Evolutionary conservation across 2,888 invertebrate species (phyloP).

Genomic region (Drosophila robusta): DNA sequence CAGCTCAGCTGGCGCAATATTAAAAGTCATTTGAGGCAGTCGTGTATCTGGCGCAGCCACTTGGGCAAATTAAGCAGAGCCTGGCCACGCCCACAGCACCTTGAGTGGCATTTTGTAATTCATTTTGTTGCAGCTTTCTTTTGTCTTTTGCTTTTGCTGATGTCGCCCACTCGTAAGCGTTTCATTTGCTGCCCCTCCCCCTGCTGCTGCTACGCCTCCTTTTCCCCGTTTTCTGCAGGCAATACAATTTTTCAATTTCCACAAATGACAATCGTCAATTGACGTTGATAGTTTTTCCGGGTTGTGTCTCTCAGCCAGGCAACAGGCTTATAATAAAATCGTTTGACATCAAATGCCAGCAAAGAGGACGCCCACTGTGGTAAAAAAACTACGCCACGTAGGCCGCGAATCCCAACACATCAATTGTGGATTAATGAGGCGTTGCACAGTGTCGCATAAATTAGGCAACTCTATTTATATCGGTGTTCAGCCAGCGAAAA

Average conservation of each 20-base stretch:
- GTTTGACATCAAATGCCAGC: constrained; percentile 58
- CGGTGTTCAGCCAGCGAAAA: constrained; percentile 12
- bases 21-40: constrained; percentile 41
- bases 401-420: constrained; percentile 35
- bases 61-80: constrained; percentile 42
- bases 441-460: constrained; percentile 56
- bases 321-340: constrained; percentile 60
- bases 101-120: constrained; percentile 54
- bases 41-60: constrained; percentile 29
- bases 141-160: constrained; percentile 14
- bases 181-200: constrained; percentile 37
- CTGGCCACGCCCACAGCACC: constrained; percentile 51
- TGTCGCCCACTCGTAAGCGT: constrained; percentile 34
- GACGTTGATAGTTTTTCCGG: constrained; percentile 72
- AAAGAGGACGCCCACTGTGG: constrained; percentile 57
- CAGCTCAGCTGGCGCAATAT: constrained; percentile 36
- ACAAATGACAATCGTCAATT: constrained; percentile 69
- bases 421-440: constrained; percentile 61
- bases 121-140: constrained; percentile 54
- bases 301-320: constrained; percentile 19
- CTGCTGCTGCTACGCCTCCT: constrained; percentile 4
- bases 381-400: constrained; percentile 18
- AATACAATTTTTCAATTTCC: constrained; percentile 73
- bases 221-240: constrained; percentile 17
- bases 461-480: constrained; percentile 36